These are phyloP conservation scores for Remorina albescens DNA, from an alignment of 2,797 vertebrate species.

Conservation along the genomic window DNA sequence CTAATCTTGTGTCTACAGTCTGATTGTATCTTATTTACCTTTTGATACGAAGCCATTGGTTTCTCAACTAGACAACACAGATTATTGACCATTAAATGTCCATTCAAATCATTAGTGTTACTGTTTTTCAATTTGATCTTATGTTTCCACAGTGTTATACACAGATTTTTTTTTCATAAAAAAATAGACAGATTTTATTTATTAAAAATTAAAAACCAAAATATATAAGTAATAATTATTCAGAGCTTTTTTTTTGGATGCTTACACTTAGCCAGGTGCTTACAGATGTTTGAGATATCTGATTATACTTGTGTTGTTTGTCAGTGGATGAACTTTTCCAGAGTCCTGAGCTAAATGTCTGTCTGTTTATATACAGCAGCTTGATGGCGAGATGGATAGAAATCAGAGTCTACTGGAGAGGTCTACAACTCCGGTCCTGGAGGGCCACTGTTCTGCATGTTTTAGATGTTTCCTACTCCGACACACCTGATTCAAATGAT, in stretches of 20 bases:
- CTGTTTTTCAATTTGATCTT: neutral
- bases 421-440: no score
- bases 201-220: neutral
- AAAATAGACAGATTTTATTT: no score
- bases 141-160: neutral
- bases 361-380: conserved; percentile 16
- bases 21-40: neutral
- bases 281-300: neutral
- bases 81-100: no score
- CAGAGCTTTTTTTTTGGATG: neutral
- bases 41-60: neutral
- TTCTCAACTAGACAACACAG: neutral
- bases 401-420: conserved; percentile 26
- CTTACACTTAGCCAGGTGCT: neutral
- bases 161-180: neutral
- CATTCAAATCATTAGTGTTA: no score
- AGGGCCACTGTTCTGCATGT: no score
- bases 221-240: neutral
- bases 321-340: neutral
- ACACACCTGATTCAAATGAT: no score
- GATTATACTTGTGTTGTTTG: conserved; percentile 17
- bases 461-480: no score
- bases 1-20: no score
- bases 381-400: conserved; percentile 33
- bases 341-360: neutral